These are phyloP conservation scores for Clavelina lepadiformis DNA, from an alignment of 23 tunicate genomes.

Conservation along the genomic window DNA sequence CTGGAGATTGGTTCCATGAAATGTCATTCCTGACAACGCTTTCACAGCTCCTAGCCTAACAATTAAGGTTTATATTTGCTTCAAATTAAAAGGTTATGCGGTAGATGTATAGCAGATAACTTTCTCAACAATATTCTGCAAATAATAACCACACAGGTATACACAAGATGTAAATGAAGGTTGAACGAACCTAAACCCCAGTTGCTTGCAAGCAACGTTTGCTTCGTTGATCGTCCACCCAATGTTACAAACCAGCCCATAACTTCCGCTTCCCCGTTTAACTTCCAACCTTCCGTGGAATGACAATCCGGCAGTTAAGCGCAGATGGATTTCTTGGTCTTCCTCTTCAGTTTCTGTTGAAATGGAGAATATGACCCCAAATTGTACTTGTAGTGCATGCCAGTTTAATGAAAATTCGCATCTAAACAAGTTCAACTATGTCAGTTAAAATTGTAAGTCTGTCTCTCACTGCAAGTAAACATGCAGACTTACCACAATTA, in stretches of 20 bases:
- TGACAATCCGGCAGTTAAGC: too few species aligned
- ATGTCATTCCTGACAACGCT: constrained; percentile 36
- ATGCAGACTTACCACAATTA: constrained; percentile 55
- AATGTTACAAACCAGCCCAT: constrained; percentile 69
- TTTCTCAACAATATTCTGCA: too few species aligned
- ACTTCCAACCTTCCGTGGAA: constrained; percentile 33
- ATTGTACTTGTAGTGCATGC: too few species aligned
- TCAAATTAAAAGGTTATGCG: background rate
- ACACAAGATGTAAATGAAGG: too few species aligned
- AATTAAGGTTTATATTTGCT: background rate
- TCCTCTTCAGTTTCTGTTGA: too few species aligned
- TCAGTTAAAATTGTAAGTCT: too few species aligned
- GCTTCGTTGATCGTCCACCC: constrained; percentile 78
- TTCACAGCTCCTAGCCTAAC: constrained; percentile 38
- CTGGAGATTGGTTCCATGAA: constrained; percentile 21
- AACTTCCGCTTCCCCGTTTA: constrained; percentile 19
- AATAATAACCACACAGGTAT: too few species aligned
- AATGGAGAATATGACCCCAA: too few species aligned
- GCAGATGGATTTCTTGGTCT: too few species aligned
- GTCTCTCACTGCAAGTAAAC: too few species aligned
- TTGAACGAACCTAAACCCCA: constrained; percentile 42
- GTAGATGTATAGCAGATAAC: background rate
- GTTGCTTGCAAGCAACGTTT: constrained; percentile 76
- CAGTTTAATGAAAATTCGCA: too few species aligned
- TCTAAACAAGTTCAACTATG: too few species aligned